phyloP scores from a whole-genome alignment of 2,797 vertebrate genomes.

The Synanceia verrucosa region DNA sequence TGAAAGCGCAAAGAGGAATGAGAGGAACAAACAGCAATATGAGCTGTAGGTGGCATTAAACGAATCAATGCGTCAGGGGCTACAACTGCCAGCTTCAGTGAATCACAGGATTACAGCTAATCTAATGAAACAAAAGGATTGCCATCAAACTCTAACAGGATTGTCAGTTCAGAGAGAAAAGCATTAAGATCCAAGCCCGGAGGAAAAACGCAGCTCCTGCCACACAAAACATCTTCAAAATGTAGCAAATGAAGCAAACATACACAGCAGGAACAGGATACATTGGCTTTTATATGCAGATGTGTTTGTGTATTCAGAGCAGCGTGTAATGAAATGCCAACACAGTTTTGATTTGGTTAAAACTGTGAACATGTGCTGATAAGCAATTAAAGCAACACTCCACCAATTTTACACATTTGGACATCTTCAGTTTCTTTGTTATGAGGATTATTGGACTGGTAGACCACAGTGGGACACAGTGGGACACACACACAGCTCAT shows the following conservation, averaged over 20 bases:
- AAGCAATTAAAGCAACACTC: background rate
- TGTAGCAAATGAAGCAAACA: background rate
- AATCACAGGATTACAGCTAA: slow-evolving; percentile 48
- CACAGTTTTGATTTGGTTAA: background rate
- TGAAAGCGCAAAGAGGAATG: background rate
- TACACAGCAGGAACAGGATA: too few species aligned
- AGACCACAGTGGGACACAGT: too few species aligned
- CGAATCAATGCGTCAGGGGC: slow-evolving; percentile 20
- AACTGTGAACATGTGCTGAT: background rate
- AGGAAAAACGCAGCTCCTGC: background rate
- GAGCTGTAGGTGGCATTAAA: slow-evolving; percentile 32
- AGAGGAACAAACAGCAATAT: slow-evolving; percentile 12
- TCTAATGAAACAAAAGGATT: slow-evolving; percentile 35
- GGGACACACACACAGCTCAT: too few species aligned
- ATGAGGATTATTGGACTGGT: too few species aligned
- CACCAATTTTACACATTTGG: background rate
- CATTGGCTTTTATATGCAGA: background rate
- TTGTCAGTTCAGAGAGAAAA: slow-evolving; percentile 10
- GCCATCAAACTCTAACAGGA: slow-evolving; percentile 36
- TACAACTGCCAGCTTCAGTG: slow-evolving; percentile 37
- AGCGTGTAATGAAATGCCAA: background rate
- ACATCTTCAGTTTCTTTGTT: too few species aligned
- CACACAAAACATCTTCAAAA: background rate
- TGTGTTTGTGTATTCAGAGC: background rate
- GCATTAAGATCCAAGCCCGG: background rate